Percentiles rank a stretch among this genome's conserved stretches.
These are phyloP conservation scores for Delphinus delphis DNA, from an alignment of 2,113 vertebrate species.

Conservation along the genomic window DNA sequence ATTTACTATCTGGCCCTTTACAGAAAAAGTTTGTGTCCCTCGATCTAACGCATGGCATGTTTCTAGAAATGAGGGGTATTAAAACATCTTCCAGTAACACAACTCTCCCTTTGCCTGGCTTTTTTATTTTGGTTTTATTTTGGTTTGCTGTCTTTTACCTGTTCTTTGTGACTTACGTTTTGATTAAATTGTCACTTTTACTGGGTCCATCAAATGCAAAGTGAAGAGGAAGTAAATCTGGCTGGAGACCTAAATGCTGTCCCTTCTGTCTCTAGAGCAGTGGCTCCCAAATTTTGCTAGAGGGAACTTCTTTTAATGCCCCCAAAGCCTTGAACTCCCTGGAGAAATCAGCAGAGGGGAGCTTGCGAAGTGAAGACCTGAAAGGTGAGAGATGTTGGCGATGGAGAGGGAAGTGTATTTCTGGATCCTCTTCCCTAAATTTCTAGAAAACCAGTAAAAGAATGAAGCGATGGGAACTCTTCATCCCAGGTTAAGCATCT, in stretches of 20 bases:
- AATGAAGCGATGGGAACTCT: not conserved
- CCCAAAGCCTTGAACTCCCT: not conserved
- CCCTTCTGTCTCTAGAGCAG: not conserved
- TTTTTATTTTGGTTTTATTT: not conserved
- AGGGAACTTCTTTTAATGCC: not conserved
- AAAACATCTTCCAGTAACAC: not conserved
- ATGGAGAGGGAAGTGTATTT: not conserved
- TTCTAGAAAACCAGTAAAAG: not conserved
- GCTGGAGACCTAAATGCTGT: not conserved
- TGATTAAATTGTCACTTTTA: not conserved
- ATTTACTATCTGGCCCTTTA: not conserved
- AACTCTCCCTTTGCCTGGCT: not conserved
- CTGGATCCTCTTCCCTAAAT: not conserved
- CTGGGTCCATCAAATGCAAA: too few relatives aligned
- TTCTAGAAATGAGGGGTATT: not conserved
- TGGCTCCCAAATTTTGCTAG: not conserved
- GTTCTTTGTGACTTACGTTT: not conserved
- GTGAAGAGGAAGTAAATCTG: not conserved
- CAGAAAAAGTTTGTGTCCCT: not conserved
- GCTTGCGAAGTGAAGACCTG: not conserved
- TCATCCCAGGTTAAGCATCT: not conserved
- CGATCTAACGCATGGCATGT: not conserved
- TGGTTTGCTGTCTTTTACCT: not conserved
- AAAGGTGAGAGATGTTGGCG: not conserved
- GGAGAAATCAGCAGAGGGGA: not conserved